Base-by-base conservation (phyloP, 1,140 invertebrate species). In the Cyrtorhinus lividipennis region DNA sequence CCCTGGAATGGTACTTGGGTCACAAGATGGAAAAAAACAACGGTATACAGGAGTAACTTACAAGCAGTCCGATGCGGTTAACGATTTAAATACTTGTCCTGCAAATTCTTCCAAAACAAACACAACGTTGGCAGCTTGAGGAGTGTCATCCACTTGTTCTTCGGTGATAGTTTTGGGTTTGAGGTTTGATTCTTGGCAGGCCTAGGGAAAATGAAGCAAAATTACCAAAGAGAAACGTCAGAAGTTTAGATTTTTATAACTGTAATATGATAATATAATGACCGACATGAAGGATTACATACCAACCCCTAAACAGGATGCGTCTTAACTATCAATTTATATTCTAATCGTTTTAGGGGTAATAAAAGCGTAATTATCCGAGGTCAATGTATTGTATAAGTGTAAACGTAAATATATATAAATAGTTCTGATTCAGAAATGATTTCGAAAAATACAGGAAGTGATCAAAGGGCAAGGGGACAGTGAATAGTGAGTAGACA, bases 101-200 rank as follows among this genome's bases (percentile, higher is more conserved):
- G n/a, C 56, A 22, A 64, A 64, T 20, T 61, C 30, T 22, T 61
- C 44, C 15, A 64, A n/a, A 60, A 64, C 63, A 38, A 53, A 64
- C 3, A 64, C 63, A 3, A 56, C 26, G 30, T 25, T 64, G 20
- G n/a, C 20, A 2, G 22, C 27, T 15, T 46, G 24, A 27, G 58
- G 15, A 2, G 56, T 24, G 5, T 38, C 44, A 18, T 46, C 12
- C 15, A 64, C 26, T 20, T 25, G 12, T 1, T 64, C 58, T 56
- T 64, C 63, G 8, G 58, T 27, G 12, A 64, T 38, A 26, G 56
- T 56, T 30, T 60, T 53, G 1, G 63, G 63, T 60, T 64, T 58
- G n/a, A 64, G 48, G 12, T 61, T 59, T n/a, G 38, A 18, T 20
- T 38, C 59, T 56, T 64, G 58, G 45, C 63, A 64, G 13, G 44